Percentiles rank a stretch among this genome's conserved stretches.
These are phyloP conservation scores for Charanyca ferruginea DNA, from an alignment of 2,888 invertebrate species.

Conservation along the genomic window DNA sequence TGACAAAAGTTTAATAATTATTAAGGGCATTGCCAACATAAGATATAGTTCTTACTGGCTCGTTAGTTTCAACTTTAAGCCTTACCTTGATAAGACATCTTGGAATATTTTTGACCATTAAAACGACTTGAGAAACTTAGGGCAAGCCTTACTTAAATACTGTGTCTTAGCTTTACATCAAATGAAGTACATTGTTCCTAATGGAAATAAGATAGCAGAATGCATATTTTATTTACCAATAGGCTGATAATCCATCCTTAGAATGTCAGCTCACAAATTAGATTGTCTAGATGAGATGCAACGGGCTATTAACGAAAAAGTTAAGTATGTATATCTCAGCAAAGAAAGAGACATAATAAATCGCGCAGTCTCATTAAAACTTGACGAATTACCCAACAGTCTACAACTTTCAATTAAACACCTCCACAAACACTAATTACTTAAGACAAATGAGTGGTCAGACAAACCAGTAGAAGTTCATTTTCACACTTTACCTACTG, in stretches of 20 bases:
- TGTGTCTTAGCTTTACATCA: too few species aligned
- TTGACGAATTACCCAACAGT: slow-evolving; percentile 4
- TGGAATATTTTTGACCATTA: too few species aligned
- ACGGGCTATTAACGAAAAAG: background rate
- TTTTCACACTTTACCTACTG: slow-evolving; percentile 49
- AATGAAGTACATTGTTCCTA: too few species aligned
- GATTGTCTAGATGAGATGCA: background rate
- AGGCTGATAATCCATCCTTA: background rate
- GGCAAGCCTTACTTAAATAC: too few species aligned
- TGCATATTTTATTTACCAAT: background rate
- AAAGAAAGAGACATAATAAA: background rate
- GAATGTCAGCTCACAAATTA: background rate
- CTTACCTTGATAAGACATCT: too few species aligned
- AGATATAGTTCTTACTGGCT: background rate
- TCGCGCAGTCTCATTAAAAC: background rate
- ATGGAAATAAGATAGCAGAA: background rate
- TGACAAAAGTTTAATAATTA: background rate
- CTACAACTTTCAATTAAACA: slow-evolving; percentile 23
- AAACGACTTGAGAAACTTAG: too few species aligned
- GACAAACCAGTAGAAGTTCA: slow-evolving; percentile 34
- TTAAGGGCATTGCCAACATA: too few species aligned
- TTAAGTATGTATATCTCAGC: background rate
- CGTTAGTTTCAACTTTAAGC: too few species aligned
- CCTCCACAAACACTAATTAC: slow-evolving; percentile 26
- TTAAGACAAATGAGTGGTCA: slow-evolving; percentile 50